Evolutionary conservation across 92 coral and sea anemone genomes (phyloP).

Genomic region (Actinostola sp.): DNA sequence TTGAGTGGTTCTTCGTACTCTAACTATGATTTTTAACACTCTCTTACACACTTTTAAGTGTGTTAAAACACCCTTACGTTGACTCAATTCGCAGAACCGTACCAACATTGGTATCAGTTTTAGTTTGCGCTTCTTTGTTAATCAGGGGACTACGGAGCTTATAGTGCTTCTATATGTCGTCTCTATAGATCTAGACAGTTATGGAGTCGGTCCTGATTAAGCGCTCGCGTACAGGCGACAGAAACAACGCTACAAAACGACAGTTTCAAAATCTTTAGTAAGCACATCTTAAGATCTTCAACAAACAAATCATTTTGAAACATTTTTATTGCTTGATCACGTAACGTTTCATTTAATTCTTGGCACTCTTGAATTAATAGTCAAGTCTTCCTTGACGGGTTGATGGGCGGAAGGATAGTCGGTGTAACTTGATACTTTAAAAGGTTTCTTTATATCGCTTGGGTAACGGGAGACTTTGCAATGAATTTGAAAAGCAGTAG

Average conservation of each 20-base stretch:
- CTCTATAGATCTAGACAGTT: too few relatives aligned
- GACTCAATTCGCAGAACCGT: too few relatives aligned
- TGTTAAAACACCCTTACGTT: too few relatives aligned
- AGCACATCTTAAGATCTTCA: not conserved
- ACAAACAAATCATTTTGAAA: slow-evolving; percentile 4
- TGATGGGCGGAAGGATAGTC: slow-evolving; percentile 5
- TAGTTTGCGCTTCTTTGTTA: too few relatives aligned
- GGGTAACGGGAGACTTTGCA: slow-evolving; percentile 15
- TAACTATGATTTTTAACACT: too few relatives aligned
- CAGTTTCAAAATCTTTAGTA: not conserved
- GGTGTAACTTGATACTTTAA: slow-evolving; percentile 3
- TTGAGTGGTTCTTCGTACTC: too few relatives aligned
- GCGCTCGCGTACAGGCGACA: too few relatives aligned
- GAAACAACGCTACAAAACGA: not conserved
- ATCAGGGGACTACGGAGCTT: too few relatives aligned
- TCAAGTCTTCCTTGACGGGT: not conserved
- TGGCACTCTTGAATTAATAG: slow-evolving; percentile 3
- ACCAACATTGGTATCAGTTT: too few relatives aligned
- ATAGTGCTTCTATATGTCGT: too few relatives aligned
- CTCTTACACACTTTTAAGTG: too few relatives aligned
- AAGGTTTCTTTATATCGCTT: slow-evolving; percentile 15
- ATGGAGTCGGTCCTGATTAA: too few relatives aligned
- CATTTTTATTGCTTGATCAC: slow-evolving; percentile 9
- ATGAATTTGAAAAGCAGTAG: not conserved
- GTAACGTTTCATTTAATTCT: slow-evolving; percentile 17